Percentiles rank a stretch among this genome's conserved stretches.
Conservation (phyloP, 2,113 vertebrate genomes). For the Dipodomys stephensi region DNA sequence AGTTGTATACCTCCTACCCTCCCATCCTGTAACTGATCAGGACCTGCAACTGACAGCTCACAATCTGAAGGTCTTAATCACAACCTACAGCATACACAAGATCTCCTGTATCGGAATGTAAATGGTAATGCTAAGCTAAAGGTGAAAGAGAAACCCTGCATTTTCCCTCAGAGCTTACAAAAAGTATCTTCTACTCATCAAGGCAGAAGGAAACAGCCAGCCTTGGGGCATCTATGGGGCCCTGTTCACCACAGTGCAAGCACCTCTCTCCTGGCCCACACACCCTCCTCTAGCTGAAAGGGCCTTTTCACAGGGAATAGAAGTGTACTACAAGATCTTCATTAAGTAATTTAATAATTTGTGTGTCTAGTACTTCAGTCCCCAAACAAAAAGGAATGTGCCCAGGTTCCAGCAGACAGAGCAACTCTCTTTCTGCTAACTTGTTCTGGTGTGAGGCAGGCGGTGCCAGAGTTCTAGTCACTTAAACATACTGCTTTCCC, state of each 20-base stretch:
- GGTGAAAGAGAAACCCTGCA: not conserved
- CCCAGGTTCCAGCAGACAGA: not conserved
- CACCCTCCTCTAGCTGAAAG: not conserved
- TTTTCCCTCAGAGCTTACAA: not conserved
- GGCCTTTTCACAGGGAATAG: conserved; percentile 40
- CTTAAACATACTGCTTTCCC: not conserved
- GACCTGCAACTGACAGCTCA: not conserved
- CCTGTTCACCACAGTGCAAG: conserved; percentile 8
- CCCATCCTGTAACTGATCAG: not conserved
- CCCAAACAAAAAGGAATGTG: conserved; percentile 48
- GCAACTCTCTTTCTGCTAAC: conserved; percentile 19
- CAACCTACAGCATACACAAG: not conserved
- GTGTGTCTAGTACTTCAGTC: not conserved
- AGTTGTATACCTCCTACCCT: not conserved
- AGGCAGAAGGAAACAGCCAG: not conserved
- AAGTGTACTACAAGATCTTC: conserved; percentile 48
- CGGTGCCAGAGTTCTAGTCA: not conserved
- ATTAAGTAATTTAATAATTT: conserved; percentile 55
- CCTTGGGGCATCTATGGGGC: not conserved
- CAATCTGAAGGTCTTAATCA: not conserved
- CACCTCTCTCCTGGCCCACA: not conserved
- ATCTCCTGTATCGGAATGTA: not conserved
- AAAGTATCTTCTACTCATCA: not conserved
- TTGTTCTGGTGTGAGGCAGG: not conserved
- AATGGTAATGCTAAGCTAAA: not conserved